Evolutionary conservation across 2,113 vertebrate genomes (phyloP).

Genomic region (Pseudolaguvia tuberculata): DNA sequence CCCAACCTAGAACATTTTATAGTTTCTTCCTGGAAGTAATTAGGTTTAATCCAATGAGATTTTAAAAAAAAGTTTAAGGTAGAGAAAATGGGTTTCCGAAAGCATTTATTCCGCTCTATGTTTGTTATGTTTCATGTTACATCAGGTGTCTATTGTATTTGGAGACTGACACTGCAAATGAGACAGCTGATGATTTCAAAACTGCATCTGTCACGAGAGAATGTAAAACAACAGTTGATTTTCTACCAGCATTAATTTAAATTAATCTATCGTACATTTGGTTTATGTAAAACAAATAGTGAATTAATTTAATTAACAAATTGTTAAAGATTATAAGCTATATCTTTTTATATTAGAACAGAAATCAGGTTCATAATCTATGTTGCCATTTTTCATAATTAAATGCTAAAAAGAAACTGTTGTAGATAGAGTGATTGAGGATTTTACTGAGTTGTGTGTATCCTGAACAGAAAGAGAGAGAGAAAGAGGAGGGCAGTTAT

Average conservation of each 20-base stretch:
- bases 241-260: too few relatives aligned
- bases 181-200: background rate
- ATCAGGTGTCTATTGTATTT: background rate
- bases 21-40: constrained; percentile 53
- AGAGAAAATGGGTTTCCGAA: background rate
- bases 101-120: constrained; percentile 8
- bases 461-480: too few relatives aligned
- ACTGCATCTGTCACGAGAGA: too few relatives aligned
- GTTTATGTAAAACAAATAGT: too few relatives aligned
- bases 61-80: constrained; percentile 29
- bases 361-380: background rate
- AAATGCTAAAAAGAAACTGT: too few relatives aligned
- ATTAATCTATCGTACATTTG: too few relatives aligned
- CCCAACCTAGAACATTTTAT: constrained; percentile 37
- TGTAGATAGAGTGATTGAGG: too few relatives aligned
- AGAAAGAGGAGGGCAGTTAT: too few relatives aligned
- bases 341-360: background rate
- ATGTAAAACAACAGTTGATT: too few relatives aligned
- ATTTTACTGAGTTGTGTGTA: too few relatives aligned
- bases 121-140: background rate
- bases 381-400: too few relatives aligned
- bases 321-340: background rate
- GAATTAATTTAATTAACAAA: too few relatives aligned
- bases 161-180: background rate
- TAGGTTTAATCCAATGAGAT: constrained; percentile 48